Evolutionary conservation across 2,888 invertebrate species (phyloP).

Genomic region (Lacanobia wlatinum): DNA sequence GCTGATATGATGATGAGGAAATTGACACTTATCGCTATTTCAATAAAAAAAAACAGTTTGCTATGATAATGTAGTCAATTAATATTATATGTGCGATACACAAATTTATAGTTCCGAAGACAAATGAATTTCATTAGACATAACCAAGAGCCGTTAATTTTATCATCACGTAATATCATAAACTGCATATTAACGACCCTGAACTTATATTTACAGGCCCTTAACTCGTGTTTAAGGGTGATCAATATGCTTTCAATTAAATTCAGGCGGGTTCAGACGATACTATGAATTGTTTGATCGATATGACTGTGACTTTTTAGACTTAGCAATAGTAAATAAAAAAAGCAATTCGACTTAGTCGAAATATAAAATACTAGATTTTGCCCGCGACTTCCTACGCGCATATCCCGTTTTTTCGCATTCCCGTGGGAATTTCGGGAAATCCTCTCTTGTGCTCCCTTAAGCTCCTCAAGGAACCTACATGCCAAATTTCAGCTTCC

Average conservation of each 20-base stretch:
- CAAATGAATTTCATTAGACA: conserved; percentile 4
- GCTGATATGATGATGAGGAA: no score
- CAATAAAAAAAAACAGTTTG: no score
- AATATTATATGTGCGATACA: not conserved
- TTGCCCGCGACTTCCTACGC: no score
- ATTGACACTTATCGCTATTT: no score
- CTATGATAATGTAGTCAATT: not conserved
- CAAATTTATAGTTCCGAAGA: not conserved
- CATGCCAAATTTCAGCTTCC: no score
- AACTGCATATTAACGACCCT: conserved; percentile 30
- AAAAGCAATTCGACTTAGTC: no score
- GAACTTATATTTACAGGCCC: conserved; percentile 19
- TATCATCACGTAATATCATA: conserved; percentile 44
- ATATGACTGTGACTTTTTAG: not conserved
- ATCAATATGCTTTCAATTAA: conserved; percentile 21
- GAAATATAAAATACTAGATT: no score
- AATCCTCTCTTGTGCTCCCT: no score
- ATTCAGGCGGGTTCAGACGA: not conserved
- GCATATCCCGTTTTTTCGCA: no score
- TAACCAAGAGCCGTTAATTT: conserved; percentile 28
- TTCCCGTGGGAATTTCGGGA: no score
- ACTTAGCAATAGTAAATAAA: no score
- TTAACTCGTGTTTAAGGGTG: conserved; percentile 15
- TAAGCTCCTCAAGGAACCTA: no score
- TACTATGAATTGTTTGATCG: not conserved